Base-by-base conservation (phyloP, 23 tunicate genomes). In the Halocynthia roretzi region DNA sequence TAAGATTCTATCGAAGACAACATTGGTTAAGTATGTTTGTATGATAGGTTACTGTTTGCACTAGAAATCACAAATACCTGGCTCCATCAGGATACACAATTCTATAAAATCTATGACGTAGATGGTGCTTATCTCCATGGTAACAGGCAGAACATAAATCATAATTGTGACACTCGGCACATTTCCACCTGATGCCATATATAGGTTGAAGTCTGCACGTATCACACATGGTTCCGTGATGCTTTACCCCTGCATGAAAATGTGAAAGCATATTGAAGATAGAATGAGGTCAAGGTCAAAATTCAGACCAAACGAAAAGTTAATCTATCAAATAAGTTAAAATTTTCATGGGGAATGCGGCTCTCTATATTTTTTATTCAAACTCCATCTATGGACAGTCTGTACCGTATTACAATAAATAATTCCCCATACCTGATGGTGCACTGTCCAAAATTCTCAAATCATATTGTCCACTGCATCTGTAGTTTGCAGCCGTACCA, bases 101-200 rank as follows among this genome's bases (percentile, higher is more conserved):
- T 50, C 99, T 76, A 51, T 94, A 94, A 71, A 94, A 94, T 20
- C 95, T 81, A 73, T 87, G 95, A 7, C 95, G 66, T 10, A 93
- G 76, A 66, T 93, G 98, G 62, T 93, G 99, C 70, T 96, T 96
- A 56, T 96, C 99, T 44, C 92, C 88, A 83, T 96, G 99, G 85
- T 96, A 96, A 90, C 99, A 96, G 40, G 89, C 87, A 19, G 99
- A 96, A 69, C 99, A 96, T 10, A 96, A 68, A 76, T 96, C 99
- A 67, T 96, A 96, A 70, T 96, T 96, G 50, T 80, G 90, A 54
- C 99, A 96, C 63, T 96, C 99, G 8, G 93, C 99, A 83, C 99
- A 96, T 76, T 89, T 96, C 99, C 99, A 96, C 10, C 99, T 72
- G 51, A 96, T 89, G 8, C 99, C 99, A 79, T 67, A 96, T n/a